Percentiles rank a stretch among this genome's conserved stretches.
These are phyloP conservation scores for Meteorus colon DNA, from an alignment of 2,888 invertebrate species.

Conservation along the genomic window DNA sequence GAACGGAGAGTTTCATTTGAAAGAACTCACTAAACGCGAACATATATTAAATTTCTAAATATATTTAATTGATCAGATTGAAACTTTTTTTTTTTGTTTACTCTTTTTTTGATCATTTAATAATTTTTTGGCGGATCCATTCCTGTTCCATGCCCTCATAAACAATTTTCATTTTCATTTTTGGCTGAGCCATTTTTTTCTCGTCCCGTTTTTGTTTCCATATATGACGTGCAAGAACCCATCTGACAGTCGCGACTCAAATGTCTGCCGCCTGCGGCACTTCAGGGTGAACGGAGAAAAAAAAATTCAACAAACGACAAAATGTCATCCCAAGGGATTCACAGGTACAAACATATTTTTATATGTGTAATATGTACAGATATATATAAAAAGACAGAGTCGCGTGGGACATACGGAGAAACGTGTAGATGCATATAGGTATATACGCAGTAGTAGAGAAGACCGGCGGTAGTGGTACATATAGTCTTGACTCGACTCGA, in stretches of 20 bases:
- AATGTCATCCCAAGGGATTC: conserved; percentile 15
- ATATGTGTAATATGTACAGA: background rate
- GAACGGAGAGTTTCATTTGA: too few species aligned
- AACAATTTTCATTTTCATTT: background rate
- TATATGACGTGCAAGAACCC: background rate
- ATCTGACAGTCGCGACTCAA: conserved; percentile 10
- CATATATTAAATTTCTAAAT: too few species aligned
- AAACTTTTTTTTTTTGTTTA: too few species aligned
- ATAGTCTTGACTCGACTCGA: conserved; percentile 64
- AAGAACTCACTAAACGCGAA: too few species aligned
- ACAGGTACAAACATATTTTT: conserved; percentile 13
- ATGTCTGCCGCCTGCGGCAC: conserved; percentile 8
- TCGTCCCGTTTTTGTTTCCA: background rate
- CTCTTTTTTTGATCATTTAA: too few species aligned
- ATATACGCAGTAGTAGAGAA: background rate
- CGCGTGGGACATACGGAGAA: conserved; percentile 21
- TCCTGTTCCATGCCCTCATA: too few species aligned
- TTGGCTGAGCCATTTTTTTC: background rate
- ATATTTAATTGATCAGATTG: too few species aligned
- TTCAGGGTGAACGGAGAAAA: background rate
- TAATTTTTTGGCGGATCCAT: too few species aligned
- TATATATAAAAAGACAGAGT: background rate
- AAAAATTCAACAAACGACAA: conserved; percentile 20
- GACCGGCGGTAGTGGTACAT: conserved; percentile 42
- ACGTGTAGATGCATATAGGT: background rate